Percentiles rank a stretch among this genome's conserved stretches.
phyloP scores from a whole-genome alignment of 2,113 vertebrate genomes.

The Vombatus ursinus region DNA sequence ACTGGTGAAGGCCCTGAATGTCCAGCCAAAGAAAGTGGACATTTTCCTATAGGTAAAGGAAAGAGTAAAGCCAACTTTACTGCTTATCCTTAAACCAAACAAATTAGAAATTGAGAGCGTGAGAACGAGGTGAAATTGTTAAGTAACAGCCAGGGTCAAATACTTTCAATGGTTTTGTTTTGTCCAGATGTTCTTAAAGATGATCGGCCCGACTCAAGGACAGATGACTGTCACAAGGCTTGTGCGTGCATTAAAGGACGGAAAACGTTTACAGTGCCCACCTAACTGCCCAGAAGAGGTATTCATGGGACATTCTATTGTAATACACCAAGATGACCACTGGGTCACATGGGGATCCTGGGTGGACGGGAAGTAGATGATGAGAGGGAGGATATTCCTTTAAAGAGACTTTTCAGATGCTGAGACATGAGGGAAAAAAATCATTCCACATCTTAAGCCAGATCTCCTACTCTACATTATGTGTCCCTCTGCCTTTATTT shows the following conservation, averaged over 20 bases:
- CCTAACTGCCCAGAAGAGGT: constrained; percentile 89
- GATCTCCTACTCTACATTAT: neutral
- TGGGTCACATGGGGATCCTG: neutral
- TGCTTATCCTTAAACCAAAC: neutral
- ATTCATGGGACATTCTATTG: constrained; percentile 34
- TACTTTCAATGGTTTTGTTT: constrained; percentile 49
- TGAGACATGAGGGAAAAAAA: neutral
- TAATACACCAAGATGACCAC: neutral
- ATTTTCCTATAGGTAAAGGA: neutral
- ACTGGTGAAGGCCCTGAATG: neutral
- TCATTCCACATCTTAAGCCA: neutral
- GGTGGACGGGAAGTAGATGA: neutral
- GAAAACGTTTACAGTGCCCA: constrained; percentile 89
- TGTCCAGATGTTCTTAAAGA: constrained; percentile 90
- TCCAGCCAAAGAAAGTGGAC: neutral
- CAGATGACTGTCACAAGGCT: constrained; percentile 96
- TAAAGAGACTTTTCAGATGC: neutral
- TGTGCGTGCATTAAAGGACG: constrained; percentile 89
- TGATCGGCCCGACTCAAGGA: constrained; percentile 94
- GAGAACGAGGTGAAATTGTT: neutral
- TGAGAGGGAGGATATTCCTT: neutral
- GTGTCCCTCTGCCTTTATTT: neutral
- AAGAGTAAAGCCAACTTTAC: no score
- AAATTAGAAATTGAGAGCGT: neutral
- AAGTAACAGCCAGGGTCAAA: neutral